Conservation (phyloP, 1,140 invertebrate genomes). For the Thaumetopoea pityocampa region DNA sequence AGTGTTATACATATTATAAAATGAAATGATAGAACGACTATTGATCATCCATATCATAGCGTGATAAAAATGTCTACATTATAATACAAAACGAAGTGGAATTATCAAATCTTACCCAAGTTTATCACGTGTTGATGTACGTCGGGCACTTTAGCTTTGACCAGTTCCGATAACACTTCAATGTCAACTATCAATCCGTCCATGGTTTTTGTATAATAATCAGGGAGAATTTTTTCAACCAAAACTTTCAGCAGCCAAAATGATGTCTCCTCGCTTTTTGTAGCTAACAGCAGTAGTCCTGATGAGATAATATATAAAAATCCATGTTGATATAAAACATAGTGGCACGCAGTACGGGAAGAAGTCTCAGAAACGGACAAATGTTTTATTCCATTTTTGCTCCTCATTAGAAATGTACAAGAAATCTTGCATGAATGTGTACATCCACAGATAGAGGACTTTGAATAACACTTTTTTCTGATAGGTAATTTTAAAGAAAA, state of each 20-base stretch:
- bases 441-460: too few species aligned
- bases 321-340: too few species aligned
- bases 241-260: constrained; percentile 94
- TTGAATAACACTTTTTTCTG: too few species aligned
- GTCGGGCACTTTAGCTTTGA: constrained; percentile 87
- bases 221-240: constrained; percentile 90
- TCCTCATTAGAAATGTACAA: too few species aligned
- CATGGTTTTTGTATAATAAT: constrained; percentile 94
- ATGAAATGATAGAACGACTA: too few species aligned
- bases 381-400: too few species aligned
- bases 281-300: constrained; percentile 88
- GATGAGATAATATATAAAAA: constrained; percentile 1
- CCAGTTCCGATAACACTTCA: constrained; percentile 89
- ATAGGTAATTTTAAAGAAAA: too few species aligned
- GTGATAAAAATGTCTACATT: not conserved
- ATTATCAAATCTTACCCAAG: constrained; percentile 69
- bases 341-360: too few species aligned
- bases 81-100: not conserved
- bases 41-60: constrained; percentile 1
- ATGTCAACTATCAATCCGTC: constrained; percentile 91
- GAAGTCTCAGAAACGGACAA: too few species aligned
- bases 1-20: not conserved
- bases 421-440: too few species aligned
- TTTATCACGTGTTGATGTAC: constrained; percentile 87
- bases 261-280: constrained; percentile 91